phyloP scores from a whole-genome alignment of 1,140 invertebrate species.

The Lucilia sericata region DNA sequence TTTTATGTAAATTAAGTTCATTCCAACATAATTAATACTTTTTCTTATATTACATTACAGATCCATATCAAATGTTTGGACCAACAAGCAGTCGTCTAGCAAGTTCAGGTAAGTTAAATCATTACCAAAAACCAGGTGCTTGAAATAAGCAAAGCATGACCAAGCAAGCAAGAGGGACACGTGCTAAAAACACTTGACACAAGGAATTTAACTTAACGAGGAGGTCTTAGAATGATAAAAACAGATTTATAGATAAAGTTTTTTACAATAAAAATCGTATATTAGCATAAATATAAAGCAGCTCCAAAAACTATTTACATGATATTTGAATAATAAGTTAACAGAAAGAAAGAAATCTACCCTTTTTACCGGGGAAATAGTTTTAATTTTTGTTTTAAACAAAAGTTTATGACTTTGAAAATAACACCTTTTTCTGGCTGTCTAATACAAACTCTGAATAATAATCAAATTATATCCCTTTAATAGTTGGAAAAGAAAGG shows the following conservation, averaged over 20 bases:
- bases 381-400: neutral
- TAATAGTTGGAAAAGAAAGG: neutral
- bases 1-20: neutral
- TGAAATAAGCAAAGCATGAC: neutral
- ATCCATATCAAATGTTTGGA: conserved; percentile 97
- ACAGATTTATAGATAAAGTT: neutral
- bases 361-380: neutral
- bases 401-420: neutral
- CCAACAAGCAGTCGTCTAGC: conserved; percentile 92
- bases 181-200: neutral
- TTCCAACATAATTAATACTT: neutral
- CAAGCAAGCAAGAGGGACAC: neutral
- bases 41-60: conserved; percentile 71
- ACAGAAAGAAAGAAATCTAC: neutral
- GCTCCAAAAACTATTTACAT: neutral
- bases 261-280: neutral
- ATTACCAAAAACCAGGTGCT: neutral
- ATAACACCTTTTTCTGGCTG: neutral
- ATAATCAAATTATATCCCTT: neutral
- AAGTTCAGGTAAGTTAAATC: conserved; percentile 79
- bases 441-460: neutral
- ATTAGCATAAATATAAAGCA: neutral
- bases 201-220: neutral
- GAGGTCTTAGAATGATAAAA: neutral
- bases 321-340: neutral